These are phyloP conservation scores for Bufo bufo DNA, from an alignment of 2,113 vertebrate genomes.

Conservation along the genomic window DNA sequence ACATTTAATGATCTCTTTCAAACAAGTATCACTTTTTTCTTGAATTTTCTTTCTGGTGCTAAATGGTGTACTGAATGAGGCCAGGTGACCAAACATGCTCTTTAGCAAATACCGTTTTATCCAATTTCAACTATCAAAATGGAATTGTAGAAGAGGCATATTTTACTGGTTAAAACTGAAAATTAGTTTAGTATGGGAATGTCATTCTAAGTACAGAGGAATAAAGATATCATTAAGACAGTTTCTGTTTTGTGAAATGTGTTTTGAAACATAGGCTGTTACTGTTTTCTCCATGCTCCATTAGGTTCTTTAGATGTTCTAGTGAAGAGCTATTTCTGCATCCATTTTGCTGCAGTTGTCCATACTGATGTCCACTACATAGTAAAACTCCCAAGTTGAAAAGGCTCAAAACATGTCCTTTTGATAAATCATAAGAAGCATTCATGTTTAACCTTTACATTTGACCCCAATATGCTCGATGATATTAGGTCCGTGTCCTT, in stretches of 20 bases:
- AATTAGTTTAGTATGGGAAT: constrained; percentile 84
- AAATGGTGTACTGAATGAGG: constrained; percentile 75
- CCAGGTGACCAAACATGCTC: constrained; percentile 83
- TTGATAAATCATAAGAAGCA: constrained; percentile 58
- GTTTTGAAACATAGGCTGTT: constrained; percentile 63
- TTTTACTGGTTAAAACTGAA: constrained; percentile 86
- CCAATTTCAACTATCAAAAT: constrained; percentile 83
- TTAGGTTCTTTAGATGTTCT: constrained; percentile 62
- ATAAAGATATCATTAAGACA: constrained; percentile 75
- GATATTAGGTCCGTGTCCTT: constrained; percentile 72
- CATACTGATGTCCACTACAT: constrained; percentile 62
- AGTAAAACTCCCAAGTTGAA: constrained; percentile 61
- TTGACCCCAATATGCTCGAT: constrained; percentile 65
- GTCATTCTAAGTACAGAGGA: constrained; percentile 80
- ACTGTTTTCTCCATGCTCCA: constrained; percentile 63
- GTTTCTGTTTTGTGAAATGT: constrained; percentile 60
- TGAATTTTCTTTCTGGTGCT: constrained; percentile 80
- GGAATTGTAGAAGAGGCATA: constrained; percentile 84
- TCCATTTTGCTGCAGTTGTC: constrained; percentile 61
- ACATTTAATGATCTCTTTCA: constrained; percentile 97
- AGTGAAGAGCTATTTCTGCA: constrained; percentile 65
- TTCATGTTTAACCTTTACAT: constrained; percentile 68
- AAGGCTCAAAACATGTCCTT: constrained; percentile 61
- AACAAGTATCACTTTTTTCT: constrained; percentile 81
- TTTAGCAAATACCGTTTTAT: constrained; percentile 80